Evolutionary conservation across 2,888 invertebrate species (phyloP).

Genomic region (Choreutis nemorana): DNA sequence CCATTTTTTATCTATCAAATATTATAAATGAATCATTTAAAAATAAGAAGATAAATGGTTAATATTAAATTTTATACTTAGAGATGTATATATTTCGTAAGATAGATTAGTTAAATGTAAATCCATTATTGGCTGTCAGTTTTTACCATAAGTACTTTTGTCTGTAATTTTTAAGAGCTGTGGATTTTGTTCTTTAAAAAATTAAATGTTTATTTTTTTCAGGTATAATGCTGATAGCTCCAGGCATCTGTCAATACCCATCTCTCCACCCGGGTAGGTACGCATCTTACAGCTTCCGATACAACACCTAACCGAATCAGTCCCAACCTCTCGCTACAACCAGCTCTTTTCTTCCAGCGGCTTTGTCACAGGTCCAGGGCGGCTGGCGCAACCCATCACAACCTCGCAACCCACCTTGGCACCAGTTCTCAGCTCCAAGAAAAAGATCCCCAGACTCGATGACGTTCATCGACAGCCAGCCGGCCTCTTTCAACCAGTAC

Average conservation of each 20-base stretch:
- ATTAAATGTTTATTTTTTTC: conserved; percentile 25
- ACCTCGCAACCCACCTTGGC: conserved; percentile 43
- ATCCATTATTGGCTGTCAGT: too few species aligned
- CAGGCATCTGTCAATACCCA: conserved; percentile 35
- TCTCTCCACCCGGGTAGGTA: conserved; percentile 60
- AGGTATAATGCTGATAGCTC: conserved; percentile 33
- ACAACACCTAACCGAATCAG: too few species aligned
- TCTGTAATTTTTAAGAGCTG: too few species aligned
- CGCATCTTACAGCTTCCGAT: too few species aligned
- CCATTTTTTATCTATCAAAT: too few species aligned
- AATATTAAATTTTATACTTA: too few species aligned
- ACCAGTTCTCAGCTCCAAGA: conserved; percentile 43
- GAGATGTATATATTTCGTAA: too few species aligned
- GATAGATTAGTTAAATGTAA: too few species aligned
- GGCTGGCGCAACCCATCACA: conserved; percentile 34
- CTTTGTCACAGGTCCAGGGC: conserved; percentile 31
- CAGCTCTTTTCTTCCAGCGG: conserved; percentile 26
- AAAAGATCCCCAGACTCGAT: conserved; percentile 45
- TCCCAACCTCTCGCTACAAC: too few species aligned
- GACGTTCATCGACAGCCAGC: conserved; percentile 12
- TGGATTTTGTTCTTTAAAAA: too few species aligned
- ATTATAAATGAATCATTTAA: too few species aligned
- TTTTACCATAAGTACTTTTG: too few species aligned
- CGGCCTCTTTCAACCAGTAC: conserved; percentile 19
- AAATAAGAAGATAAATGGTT: neutral